Percentiles rank a stretch among this genome's conserved stretches.
phyloP scores from a whole-genome alignment of 2,113 vertebrate species.

The Etia nguti region DNA sequence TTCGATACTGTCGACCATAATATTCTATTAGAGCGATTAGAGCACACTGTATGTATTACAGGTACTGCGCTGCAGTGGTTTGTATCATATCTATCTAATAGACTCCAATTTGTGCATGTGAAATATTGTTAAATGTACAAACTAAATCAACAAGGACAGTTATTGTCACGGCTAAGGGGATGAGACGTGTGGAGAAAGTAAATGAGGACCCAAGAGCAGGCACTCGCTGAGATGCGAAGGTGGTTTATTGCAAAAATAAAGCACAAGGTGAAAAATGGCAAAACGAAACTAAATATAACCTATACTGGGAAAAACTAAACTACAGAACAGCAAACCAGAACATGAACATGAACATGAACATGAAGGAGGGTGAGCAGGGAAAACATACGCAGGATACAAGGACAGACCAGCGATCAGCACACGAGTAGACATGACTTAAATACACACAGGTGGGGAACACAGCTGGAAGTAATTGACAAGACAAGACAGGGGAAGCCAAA shows the following conservation, averaged over 20 bases:
- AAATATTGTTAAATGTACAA: no score
- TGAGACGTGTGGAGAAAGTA: background rate
- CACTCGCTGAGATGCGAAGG: background rate
- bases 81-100: no score
- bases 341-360: background rate
- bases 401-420: background rate
- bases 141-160: no score
- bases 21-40: no score
- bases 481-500: background rate
- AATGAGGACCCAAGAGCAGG: background rate
- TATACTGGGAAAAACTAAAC: background rate
- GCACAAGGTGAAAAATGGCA: background rate
- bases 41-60: no score
- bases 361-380: background rate
- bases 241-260: background rate
- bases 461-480: background rate
- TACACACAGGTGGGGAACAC: background rate
- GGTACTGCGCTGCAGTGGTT: no score
- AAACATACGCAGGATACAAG: background rate
- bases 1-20: no score
- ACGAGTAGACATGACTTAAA: no score
- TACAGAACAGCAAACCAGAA: rapidly evolving
- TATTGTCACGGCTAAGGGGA: background rate
- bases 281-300: background rate
- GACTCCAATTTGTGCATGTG: no score